Percentiles rank a stretch among this genome's conserved stretches.
These are phyloP conservation scores for Eulacestoma nigropectus DNA, from an alignment of 2,113 vertebrate genomes.

Conservation along the genomic window DNA sequence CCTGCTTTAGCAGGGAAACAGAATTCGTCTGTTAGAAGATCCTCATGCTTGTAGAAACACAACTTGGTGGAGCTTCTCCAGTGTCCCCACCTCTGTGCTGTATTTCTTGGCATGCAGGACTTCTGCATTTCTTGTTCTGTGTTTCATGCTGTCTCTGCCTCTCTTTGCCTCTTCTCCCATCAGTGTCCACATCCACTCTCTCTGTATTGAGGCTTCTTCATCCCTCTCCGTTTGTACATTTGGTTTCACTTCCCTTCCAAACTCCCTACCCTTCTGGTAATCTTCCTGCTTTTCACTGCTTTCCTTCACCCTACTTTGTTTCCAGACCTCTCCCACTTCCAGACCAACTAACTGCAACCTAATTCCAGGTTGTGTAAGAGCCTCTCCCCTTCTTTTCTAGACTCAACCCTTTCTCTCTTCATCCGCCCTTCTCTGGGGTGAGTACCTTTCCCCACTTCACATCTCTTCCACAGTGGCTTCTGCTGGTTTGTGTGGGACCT, in stretches of 20 bases:
- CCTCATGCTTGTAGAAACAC: background rate
- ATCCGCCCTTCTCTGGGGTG: background rate
- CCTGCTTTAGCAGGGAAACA: background rate
- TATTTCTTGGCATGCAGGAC: background rate
- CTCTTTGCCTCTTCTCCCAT: background rate
- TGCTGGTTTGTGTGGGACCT: background rate
- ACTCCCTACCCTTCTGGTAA: background rate
- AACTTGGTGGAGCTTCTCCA: background rate
- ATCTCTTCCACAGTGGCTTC: background rate
- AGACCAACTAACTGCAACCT: background rate
- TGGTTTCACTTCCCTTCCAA: background rate
- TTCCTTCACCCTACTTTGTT: background rate
- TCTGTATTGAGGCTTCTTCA: background rate
- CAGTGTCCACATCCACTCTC: background rate
- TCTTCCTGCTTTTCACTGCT: background rate
- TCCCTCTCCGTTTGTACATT: background rate
- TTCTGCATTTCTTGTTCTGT: background rate
- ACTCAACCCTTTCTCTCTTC: background rate
- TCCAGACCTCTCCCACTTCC: background rate
- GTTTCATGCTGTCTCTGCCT: background rate
- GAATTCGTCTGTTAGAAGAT: background rate
- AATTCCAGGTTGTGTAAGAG: background rate
- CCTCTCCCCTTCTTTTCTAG: background rate
- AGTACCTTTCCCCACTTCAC: background rate
- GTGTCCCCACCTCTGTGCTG: background rate